phyloP scores from a whole-genome alignment of 2,113 vertebrate species.

The Eretmochelys imbricata region DNA sequence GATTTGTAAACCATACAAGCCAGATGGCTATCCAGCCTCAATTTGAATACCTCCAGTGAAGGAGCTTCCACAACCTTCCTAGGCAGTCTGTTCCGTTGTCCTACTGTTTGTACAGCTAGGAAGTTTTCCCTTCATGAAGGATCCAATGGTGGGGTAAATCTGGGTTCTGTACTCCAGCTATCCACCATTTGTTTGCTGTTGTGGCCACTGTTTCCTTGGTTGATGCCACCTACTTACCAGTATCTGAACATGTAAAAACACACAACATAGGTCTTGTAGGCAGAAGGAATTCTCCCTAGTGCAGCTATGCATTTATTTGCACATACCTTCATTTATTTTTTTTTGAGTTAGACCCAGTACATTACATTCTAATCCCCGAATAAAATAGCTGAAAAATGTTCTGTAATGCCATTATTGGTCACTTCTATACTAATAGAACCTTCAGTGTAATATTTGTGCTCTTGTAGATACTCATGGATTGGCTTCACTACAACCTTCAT shows the following conservation, averaged over 20 bases:
- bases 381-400: conserved; percentile 42
- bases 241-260: accelerated
- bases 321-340: not conserved
- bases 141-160: not conserved
- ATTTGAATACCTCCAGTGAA: not conserved
- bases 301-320: not conserved
- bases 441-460: conserved; percentile 55
- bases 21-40: not conserved
- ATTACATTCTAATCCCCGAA: conserved; percentile 12
- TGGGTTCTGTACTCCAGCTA: not conserved
- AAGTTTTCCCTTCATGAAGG: not conserved
- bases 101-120: not conserved
- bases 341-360: not conserved
- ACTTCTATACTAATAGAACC: conserved; percentile 42
- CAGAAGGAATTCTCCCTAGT: accelerated
- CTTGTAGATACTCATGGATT: conserved; percentile 30
- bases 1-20: not conserved
- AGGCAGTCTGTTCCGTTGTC: not conserved
- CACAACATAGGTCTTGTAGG: accelerated
- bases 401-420: not conserved
- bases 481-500: conserved; percentile 52
- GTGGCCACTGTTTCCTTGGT: not conserved
- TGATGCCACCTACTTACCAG: not conserved
- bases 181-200: not conserved
- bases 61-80: not conserved